phyloP scores from a whole-genome alignment of 2,888 invertebrate genomes.

The Cantharis rustica region DNA sequence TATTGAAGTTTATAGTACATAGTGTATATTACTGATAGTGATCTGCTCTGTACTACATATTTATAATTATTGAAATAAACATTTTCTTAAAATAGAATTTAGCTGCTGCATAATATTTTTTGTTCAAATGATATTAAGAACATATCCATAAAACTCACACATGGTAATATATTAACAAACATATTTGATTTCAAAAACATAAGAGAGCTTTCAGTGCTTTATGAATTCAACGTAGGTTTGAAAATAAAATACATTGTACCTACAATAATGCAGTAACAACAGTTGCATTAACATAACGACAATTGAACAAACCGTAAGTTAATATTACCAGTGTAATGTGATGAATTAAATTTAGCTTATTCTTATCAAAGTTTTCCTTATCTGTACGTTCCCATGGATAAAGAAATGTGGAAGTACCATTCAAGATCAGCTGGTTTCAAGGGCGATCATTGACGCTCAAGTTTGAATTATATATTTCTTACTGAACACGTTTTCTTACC shows the following conservation, averaged over 20 bases:
- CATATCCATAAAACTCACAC: background rate
- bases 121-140: background rate
- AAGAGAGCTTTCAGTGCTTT: background rate
- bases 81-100: background rate
- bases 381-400: conserved; percentile 20
- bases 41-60: background rate
- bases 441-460: conserved; percentile 24
- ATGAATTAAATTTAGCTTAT: conserved; percentile 8
- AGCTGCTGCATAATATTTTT: background rate
- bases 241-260: background rate
- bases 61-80: background rate
- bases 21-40: no score
- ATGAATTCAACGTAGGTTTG: background rate
- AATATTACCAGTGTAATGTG: background rate
- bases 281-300: background rate
- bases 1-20: no score
- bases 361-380: conserved; percentile 14
- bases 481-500: conserved; percentile 13
- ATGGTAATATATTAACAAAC: background rate
- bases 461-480: background rate
- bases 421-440: conserved; percentile 28
- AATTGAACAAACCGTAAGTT: background rate
- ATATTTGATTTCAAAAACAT: background rate
- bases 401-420: background rate
- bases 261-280: background rate